phyloP scores from a whole-genome alignment of 2,888 invertebrate genomes.

The Erannis defoliaria region DNA sequence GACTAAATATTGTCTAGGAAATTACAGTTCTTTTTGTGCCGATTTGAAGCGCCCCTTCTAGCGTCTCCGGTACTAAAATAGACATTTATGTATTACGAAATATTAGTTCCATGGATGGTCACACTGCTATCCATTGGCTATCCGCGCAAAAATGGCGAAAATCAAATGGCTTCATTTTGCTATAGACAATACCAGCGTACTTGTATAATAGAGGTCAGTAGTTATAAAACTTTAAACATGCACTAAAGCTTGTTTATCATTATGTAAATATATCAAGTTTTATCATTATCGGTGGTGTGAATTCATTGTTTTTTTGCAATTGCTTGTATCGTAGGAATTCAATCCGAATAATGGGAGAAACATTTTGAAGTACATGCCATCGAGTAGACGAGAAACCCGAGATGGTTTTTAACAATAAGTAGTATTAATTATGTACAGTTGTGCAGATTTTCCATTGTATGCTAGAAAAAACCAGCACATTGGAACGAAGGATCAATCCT shows the following conservation, averaged over 20 bases:
- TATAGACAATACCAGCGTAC: too few relatives aligned
- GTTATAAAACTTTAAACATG: constrained; percentile 14
- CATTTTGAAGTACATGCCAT: constrained; percentile 58
- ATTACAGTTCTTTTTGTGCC: too few relatives aligned
- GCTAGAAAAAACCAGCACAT: not conserved
- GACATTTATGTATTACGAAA: too few relatives aligned
- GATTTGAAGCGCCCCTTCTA: too few relatives aligned
- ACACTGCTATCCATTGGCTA: too few relatives aligned
- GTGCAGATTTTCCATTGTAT: constrained; percentile 6
- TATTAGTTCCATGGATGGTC: too few relatives aligned
- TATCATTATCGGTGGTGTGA: constrained; percentile 24
- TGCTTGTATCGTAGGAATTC: not conserved
- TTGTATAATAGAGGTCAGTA: not conserved
- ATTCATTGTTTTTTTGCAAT: constrained; percentile 6
- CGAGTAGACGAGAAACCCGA: constrained; percentile 43
- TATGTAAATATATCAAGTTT: not conserved
- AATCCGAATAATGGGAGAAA: constrained; percentile 56
- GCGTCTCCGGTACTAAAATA: too few relatives aligned
- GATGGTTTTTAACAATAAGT: constrained; percentile 13
- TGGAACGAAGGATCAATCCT: not conserved
- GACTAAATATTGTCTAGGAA: too few relatives aligned
- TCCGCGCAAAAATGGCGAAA: too few relatives aligned
- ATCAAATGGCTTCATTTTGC: too few relatives aligned
- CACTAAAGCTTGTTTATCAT: constrained; percentile 4
- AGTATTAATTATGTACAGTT: constrained; percentile 11